Evolutionary conservation across 2,888 invertebrate species (phyloP), one percentile per base, ranked within the genome.

Genomic region (Sycophila texana): DNA sequence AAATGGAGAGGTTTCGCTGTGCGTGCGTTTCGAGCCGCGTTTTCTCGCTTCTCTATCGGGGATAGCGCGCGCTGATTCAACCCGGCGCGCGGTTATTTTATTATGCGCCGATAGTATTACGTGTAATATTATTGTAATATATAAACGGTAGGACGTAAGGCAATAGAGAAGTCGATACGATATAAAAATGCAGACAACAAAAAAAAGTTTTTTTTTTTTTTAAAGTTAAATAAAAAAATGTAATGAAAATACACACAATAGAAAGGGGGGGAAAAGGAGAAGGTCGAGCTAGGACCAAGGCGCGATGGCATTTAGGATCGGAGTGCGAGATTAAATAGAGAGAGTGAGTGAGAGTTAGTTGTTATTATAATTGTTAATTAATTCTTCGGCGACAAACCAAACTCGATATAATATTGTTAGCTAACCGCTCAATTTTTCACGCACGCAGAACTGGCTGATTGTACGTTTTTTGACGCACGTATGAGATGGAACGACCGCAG

Each of bases 91-190:
- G 86, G 87, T 79, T 90, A 90, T 90, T 90, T 90, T 90, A 90
- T 88, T 90, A 90, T 88, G 88, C 88, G 86, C 86, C 87, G 85
- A 90, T 89, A 89, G 89, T 89, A 90, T 89, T 90, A 89, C 88
- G 87, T 89, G 90, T 90, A 90, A 89, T 89, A 90, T 88, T 88
- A 88, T 87, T 89, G 89, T 89, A 89, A 90, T 88, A 89, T 88
- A 88, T 89, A 87, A 86, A 85, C 66, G 55, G 75, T 77, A 78
- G 77, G 39, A 22, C 63, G 57, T 81, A 77, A 73, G 77, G 72
- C 71, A 72, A 67, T 76, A 74, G 73, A 79, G 75, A 73, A 79
- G 30, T 73, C 66, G 63, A 67, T 67, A 20, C 16, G 26, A 76
- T 55, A 65, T 18, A 53, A 55, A 58, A 14, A 73, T 53, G 22